phyloP scores from a whole-genome alignment of 2,113 vertebrate genomes.

The Puntigrus tetrazona region DNA sequence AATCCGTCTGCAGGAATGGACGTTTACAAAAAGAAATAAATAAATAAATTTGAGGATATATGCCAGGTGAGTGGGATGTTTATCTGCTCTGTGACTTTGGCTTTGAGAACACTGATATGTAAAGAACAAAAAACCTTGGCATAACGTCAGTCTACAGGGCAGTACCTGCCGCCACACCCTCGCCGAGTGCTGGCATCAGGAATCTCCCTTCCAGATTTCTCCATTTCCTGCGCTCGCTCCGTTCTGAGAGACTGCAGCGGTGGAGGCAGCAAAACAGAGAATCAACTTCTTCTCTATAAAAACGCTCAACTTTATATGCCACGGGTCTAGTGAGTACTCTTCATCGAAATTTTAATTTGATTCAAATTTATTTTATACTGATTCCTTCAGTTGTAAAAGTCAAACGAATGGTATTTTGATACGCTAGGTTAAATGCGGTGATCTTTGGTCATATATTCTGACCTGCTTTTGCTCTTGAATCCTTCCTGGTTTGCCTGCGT shows the following conservation, averaged over 20 bases:
- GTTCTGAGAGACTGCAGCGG: constrained; percentile 45
- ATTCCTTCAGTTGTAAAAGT: not conserved
- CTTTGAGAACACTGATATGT: not conserved
- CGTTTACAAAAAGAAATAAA: not conserved
- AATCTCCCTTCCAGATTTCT: constrained; percentile 55
- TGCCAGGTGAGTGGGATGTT: constrained; percentile 8
- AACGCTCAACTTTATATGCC: not conserved
- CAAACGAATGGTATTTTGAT: not conserved
- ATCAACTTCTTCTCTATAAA: not conserved
- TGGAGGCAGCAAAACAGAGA: not conserved
- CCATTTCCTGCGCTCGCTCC: constrained; percentile 56
- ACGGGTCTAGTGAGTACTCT: not conserved
- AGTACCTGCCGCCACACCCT: constrained; percentile 71
- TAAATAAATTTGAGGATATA: not conserved
- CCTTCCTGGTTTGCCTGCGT: not conserved
- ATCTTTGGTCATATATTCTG: not conserved
- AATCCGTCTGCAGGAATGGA: constrained; percentile 44
- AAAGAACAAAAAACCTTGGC: constrained; percentile 49
- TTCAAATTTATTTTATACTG: not conserved
- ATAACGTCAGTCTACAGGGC: constrained; percentile 60
- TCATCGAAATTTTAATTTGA: not conserved
- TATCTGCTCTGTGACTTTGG: constrained; percentile 10
- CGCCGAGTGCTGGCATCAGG: constrained; percentile 56
- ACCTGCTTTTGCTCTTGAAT: not conserved
- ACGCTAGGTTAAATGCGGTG: not conserved